These are phyloP conservation scores for Oscheius sp. DNA, from an alignment of 2,888 invertebrate species.

Conservation along the genomic window DNA sequence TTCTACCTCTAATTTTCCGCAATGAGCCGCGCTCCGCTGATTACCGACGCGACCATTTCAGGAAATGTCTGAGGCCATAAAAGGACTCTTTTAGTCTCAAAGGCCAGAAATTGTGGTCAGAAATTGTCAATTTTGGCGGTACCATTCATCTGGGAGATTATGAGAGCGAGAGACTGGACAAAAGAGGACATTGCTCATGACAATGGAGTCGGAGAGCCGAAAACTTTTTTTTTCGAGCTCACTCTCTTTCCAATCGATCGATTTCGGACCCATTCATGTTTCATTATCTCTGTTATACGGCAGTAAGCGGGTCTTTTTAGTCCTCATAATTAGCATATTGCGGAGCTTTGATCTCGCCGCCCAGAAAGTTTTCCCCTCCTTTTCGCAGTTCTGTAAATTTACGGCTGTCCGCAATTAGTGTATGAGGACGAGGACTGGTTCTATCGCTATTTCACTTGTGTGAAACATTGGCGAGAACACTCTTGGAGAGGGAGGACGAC, in stretches of 20 bases:
- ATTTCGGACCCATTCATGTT: neutral
- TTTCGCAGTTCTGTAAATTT: conserved; percentile 24
- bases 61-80: conserved; percentile 3
- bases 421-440: conserved; percentile 26
- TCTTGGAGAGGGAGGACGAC: neutral
- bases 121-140: too few relatives aligned
- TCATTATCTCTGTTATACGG: conserved; percentile 32
- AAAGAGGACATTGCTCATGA: neutral
- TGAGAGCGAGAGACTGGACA: neutral
- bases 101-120: too few relatives aligned
- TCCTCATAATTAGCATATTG: conserved; percentile 30
- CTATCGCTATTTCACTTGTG: conserved; percentile 20
- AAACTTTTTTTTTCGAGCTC: too few relatives aligned
- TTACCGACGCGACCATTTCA: conserved; percentile 2
- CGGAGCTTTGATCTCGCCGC: conserved; percentile 24
- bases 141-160: too few relatives aligned
- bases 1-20: conserved; percentile 28
- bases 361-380: neutral
- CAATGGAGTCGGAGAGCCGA: too few relatives aligned
- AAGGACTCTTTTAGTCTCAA: neutral
- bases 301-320: conserved; percentile 29
- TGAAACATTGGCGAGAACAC: conserved; percentile 8
- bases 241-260: neutral
- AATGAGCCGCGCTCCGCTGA: conserved; percentile 27
- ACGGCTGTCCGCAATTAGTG: conserved; percentile 26